These are phyloP conservation scores for Hapalemur alaotrensis DNA, from an alignment of 2,797 vertebrate genomes.

Conservation along the genomic window DNA sequence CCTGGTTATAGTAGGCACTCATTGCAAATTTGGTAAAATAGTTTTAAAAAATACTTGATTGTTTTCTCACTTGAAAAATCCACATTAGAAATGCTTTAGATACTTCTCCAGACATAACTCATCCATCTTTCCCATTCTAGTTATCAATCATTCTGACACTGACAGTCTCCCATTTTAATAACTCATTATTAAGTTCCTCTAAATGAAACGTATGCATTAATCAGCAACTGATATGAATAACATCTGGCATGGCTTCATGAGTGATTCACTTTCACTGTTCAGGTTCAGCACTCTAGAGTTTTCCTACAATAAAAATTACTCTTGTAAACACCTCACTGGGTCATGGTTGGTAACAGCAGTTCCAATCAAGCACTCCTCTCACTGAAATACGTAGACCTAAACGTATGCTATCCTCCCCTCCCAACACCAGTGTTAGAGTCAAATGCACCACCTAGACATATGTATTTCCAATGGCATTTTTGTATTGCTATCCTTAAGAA, in stretches of 20 bases:
- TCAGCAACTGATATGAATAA: slow-evolving; percentile 55
- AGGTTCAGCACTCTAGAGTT: slow-evolving; percentile 30
- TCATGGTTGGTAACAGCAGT: background rate
- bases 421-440: background rate
- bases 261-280: slow-evolving; percentile 43
- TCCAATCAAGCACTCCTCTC: background rate
- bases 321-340: slow-evolving; percentile 36
- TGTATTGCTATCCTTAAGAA: background rate
- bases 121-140: slow-evolving; percentile 21
- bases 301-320: slow-evolving; percentile 50
- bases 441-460: background rate
- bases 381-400: background rate
- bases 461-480: background rate
- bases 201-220: slow-evolving; percentile 61
- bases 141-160: slow-evolving; percentile 29
- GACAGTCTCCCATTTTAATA: slow-evolving; percentile 53
- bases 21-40: background rate
- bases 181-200: slow-evolving; percentile 40
- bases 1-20: background rate
- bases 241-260: slow-evolving; percentile 36
- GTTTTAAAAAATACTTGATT: background rate
- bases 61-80: background rate
- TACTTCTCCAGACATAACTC: background rate
- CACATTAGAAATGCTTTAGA: background rate
- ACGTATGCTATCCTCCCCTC: background rate